Evolutionary conservation across 1,140 invertebrate genomes (phyloP).

Genomic region (Teleogryllus occipitalis): DNA sequence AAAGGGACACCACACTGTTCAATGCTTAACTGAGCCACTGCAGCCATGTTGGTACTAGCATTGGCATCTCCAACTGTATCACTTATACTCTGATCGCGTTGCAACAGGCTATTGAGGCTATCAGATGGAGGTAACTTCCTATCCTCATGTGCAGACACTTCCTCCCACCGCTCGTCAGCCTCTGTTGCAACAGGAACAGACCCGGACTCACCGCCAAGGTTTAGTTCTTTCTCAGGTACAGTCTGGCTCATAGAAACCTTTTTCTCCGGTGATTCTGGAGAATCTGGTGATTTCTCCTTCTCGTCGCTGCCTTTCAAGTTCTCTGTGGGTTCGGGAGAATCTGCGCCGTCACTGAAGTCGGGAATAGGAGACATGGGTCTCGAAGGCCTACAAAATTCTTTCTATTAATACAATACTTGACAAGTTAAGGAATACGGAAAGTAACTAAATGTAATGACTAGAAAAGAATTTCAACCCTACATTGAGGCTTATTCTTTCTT

Average conservation of each 20-base stretch:
- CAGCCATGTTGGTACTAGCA: slow-evolving; percentile 41
- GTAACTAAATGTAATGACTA: neutral
- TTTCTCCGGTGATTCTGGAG: neutral
- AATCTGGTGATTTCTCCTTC: neutral
- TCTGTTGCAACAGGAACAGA: neutral
- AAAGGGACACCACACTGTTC: slow-evolving; percentile 81
- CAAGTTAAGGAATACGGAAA: neutral
- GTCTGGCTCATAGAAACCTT: neutral
- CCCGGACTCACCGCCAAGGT: neutral
- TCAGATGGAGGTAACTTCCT: slow-evolving; percentile 21
- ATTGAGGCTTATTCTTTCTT: neutral
- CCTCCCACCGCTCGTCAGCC: slow-evolving; percentile 16
- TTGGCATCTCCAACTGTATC: slow-evolving; percentile 49
- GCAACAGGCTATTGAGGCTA: slow-evolving; percentile 33
- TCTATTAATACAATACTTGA: neutral
- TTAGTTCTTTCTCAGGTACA: neutral
- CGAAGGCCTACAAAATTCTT: slow-evolving; percentile 47
- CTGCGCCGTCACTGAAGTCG: slow-evolving; percentile 43
- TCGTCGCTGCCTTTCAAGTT: neutral
- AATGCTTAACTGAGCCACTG: slow-evolving; percentile 37
- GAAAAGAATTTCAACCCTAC: neutral
- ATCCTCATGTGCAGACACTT: slow-evolving; percentile 13
- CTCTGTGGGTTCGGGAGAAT: neutral
- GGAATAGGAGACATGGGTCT: slow-evolving; percentile 73
- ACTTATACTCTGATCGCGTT: slow-evolving; percentile 46